Percentiles rank a stretch among this genome's conserved stretches.
Conservation (phyloP, 2,113 vertebrate genomes). For the Barnardius zonarius region DNA sequence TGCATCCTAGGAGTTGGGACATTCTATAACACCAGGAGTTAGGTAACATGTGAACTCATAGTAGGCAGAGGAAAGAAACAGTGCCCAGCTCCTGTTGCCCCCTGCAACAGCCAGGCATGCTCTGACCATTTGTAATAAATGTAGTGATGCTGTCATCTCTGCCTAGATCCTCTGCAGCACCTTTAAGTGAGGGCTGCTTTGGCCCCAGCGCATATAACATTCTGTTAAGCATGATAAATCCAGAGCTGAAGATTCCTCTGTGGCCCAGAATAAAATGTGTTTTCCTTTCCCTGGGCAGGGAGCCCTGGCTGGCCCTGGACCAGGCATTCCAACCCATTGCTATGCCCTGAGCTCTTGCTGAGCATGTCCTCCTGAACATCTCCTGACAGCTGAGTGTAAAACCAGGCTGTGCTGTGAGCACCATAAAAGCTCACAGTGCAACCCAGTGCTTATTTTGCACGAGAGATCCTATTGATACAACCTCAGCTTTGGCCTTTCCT, state of each 20-base stretch:
- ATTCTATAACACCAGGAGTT: not conserved
- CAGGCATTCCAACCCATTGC: not conserved
- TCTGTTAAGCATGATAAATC: not conserved
- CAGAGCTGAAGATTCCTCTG: not conserved
- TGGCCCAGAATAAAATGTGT: not conserved
- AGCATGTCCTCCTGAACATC: not conserved
- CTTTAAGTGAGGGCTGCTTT: not conserved
- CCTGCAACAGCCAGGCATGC: not conserved
- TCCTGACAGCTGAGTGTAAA: not conserved
- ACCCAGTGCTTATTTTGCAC: not conserved
- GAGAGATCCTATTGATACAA: not conserved
- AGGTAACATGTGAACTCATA: not conserved
- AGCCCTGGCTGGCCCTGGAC: not conserved
- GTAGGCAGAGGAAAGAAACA: not conserved
- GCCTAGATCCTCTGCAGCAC: not conserved
- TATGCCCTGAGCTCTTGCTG: rapidly evolving
- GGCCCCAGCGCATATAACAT: not conserved
- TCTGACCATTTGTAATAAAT: not conserved
- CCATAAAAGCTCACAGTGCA: not conserved
- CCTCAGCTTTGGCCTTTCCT: not conserved
- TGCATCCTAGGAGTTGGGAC: not conserved
- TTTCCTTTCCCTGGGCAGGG: not conserved
- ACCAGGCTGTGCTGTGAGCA: not conserved
- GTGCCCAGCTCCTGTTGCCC: not conserved
- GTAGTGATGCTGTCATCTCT: not conserved